Conservation (phyloP, 2,113 vertebrate genomes). For the Dolichallabes microphthalmus region DNA sequence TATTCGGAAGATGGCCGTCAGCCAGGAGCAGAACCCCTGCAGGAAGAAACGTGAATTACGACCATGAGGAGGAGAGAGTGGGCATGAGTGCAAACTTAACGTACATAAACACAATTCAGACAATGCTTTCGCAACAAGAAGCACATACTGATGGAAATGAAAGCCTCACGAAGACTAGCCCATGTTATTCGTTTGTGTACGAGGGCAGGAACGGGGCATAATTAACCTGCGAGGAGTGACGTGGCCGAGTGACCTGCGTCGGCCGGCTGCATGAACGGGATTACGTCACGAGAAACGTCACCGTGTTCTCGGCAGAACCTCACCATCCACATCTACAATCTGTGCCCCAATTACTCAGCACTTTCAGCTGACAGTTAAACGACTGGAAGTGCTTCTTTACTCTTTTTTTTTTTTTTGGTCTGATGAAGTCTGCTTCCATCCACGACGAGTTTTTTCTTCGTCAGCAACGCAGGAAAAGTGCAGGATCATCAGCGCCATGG, state of each 20-base stretch:
- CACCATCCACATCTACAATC: neutral
- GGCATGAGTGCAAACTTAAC: neutral
- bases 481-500: slow-evolving; percentile 33
- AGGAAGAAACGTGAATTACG: neutral
- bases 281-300: slow-evolving; percentile 16
- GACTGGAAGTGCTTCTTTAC: neutral
- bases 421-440: neutral
- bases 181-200: neutral
- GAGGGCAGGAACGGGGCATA: neutral
- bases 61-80: neutral
- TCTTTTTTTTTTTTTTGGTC: neutral
- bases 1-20: slow-evolving; percentile 98
- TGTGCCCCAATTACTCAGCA: slow-evolving; percentile 29
- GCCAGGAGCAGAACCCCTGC: slow-evolving; percentile 97
- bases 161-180: no score
- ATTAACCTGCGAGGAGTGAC: neutral
- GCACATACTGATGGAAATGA: neutral
- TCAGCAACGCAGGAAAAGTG: slow-evolving; percentile 27
- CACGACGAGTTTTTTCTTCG: neutral
- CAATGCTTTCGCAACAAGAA: neutral
- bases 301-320: neutral
- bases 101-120: neutral
- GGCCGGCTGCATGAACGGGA: neutral
- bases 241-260: neutral
- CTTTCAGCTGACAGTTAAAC: neutral